Percentiles rank a stretch among this genome's conserved stretches.
Evolutionary conservation across 2,888 invertebrate genomes (phyloP).

Genomic region (Dryadula phaetusa): DNA sequence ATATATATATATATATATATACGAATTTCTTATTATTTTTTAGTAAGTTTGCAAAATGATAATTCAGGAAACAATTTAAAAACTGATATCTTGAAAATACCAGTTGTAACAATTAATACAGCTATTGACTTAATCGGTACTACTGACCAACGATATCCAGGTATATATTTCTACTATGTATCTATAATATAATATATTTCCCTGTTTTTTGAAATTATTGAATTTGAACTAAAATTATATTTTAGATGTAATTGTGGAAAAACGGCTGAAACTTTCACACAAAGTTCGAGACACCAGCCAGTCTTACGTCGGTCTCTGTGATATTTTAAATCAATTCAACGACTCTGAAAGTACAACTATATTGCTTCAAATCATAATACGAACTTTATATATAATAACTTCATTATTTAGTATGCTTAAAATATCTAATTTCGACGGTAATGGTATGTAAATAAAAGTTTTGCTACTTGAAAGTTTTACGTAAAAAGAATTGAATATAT

Average conservation of each 20-base stretch:
- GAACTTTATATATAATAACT: neutral
- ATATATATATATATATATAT: neutral
- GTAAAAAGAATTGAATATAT: too few species aligned
- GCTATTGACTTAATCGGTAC: constrained; percentile 18
- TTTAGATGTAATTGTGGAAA: neutral
- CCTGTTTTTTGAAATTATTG: too few species aligned
- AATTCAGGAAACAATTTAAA: neutral
- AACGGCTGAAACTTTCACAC: constrained; percentile 7
- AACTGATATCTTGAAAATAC: neutral
- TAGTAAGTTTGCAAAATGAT: neutral
- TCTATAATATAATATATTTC: too few species aligned
- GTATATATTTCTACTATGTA: neutral
- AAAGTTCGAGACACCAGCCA: constrained; percentile 7
- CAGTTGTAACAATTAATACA: constrained; percentile 1
- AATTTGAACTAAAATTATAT: too few species aligned
- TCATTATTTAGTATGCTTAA: constrained; percentile 1
- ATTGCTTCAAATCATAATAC: constrained; percentile 12
- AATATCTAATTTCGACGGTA: neutral
- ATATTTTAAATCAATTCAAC: constrained; percentile 15
- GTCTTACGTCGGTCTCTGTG: constrained; percentile 17
- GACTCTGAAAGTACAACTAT: constrained; percentile 3
- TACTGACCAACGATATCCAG: constrained; percentile 10
- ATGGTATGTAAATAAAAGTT: constrained; percentile 7
- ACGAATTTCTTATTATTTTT: neutral
- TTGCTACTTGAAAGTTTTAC: too few species aligned